These are phyloP conservation scores for Lutjanus argentimaculatus DNA, from an alignment of 2,797 vertebrate genomes.

Conservation along the genomic window DNA sequence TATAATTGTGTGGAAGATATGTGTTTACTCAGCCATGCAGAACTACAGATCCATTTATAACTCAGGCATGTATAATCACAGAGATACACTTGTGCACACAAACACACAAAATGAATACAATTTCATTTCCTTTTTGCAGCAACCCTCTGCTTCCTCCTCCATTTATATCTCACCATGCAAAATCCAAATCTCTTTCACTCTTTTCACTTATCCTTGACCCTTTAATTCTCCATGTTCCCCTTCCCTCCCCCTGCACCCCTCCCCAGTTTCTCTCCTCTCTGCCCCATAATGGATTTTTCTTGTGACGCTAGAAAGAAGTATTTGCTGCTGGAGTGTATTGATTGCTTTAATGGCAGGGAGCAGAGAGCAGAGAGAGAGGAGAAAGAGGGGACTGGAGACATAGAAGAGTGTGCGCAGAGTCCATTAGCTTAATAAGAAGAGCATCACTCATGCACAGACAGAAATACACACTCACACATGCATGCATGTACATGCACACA, in stretches of 20 bases:
- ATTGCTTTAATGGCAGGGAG: constrained; percentile 84
- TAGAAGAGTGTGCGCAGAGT: constrained; percentile 72
- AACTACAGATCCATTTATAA: constrained; percentile 54
- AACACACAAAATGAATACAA: constrained; percentile 42
- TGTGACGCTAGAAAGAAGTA: constrained; percentile 82
- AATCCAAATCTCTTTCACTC: constrained; percentile 63
- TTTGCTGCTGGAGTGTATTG: constrained; percentile 84
- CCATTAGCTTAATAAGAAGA: constrained; percentile 88
- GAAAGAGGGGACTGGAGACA: constrained; percentile 68
- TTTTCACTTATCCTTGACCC: constrained; percentile 66
- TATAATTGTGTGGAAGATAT: constrained; percentile 61
- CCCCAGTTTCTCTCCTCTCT: constrained; percentile 59
- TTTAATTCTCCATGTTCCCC: constrained; percentile 57
- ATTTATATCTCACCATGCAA: constrained; percentile 58
- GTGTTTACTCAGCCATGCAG: constrained; percentile 55
- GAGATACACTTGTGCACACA: constrained; percentile 31
- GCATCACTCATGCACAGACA: constrained; percentile 52
- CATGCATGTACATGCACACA: constrained; percentile 33
- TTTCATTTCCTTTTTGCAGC: constrained; percentile 35
- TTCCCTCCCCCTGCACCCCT: constrained; percentile 21
- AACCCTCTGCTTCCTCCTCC: constrained; percentile 22
- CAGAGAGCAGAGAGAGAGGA: constrained; percentile 72
- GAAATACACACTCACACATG: constrained; percentile 42
- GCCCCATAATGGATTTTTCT: constrained; percentile 84
- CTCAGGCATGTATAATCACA: constrained; percentile 27